Conservation (phyloP, 2,888 invertebrate species). For the Phyllotreta cruciferae region DNA sequence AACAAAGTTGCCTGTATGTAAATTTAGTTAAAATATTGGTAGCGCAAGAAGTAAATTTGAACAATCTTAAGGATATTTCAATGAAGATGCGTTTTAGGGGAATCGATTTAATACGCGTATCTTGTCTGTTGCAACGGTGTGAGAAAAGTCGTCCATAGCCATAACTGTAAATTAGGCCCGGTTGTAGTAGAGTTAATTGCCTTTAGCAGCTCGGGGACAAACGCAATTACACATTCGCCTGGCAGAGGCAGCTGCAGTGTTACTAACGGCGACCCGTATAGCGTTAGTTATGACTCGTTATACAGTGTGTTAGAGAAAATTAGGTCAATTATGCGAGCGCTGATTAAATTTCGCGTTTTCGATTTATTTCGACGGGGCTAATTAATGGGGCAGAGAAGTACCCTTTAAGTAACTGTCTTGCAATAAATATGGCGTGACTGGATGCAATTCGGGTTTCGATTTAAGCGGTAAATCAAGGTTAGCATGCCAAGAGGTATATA, state of each 20-base stretch:
- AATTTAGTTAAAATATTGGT: no score
- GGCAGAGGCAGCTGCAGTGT: constrained; percentile 41
- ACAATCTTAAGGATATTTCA: no score
- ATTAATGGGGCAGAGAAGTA: no score
- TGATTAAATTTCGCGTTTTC: no score
- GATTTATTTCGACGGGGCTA: no score
- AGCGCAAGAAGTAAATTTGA: no score
- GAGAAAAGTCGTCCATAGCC: constrained; percentile 40
- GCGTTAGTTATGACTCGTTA: constrained; percentile 1
- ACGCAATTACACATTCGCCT: constrained; percentile 37
- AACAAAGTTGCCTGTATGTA: no score
- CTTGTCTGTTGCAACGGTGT: no score
- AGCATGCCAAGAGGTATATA: constrained; percentile 28
- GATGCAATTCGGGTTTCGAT: constrained; percentile 16
- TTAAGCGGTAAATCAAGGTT: constrained; percentile 29
- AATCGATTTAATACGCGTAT: no score
- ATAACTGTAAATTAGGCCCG: constrained; percentile 47
- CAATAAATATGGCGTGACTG: constrained; percentile 24
- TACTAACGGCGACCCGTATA: constrained; percentile 24
- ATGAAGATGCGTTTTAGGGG: no score
- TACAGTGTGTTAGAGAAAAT: not conserved
- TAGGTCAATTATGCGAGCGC: not conserved
- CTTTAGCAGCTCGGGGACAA: constrained; percentile 36
- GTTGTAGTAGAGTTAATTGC: constrained; percentile 48
- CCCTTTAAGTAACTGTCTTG: not conserved